Percentiles rank a stretch among this genome's conserved stretches.
phyloP scores from a whole-genome alignment of 2,888 invertebrate genomes.

The Dryobotodes eremita region DNA sequence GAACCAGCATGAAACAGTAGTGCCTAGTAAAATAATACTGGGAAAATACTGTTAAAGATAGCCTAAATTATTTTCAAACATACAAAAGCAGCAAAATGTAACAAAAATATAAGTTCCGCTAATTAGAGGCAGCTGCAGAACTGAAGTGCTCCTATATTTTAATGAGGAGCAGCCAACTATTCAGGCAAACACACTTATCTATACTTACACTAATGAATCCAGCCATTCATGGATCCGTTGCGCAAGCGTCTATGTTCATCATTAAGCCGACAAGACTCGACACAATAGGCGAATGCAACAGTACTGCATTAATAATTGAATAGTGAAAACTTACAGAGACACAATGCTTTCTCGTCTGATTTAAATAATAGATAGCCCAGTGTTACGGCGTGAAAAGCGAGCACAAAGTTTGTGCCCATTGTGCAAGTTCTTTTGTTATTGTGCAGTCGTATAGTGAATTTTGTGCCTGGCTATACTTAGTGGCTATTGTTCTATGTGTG shows the following conservation, averaged over 20 bases:
- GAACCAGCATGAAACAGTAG: not conserved
- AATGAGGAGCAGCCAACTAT: slow-evolving; percentile 40
- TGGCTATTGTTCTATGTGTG: slow-evolving; percentile 46
- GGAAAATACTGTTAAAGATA: not conserved
- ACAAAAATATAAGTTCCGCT: slow-evolving; percentile 10
- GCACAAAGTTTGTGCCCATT: slow-evolving; percentile 68
- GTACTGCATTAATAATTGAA: slow-evolving; percentile 57
- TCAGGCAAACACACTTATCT: slow-evolving; percentile 9
- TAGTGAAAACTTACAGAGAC: slow-evolving; percentile 60
- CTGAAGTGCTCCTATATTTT: slow-evolving; percentile 34
- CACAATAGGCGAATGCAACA: slow-evolving; percentile 57
- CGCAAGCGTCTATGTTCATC: slow-evolving; percentile 46
- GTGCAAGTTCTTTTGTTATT: slow-evolving; percentile 69
- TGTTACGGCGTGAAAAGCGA: slow-evolving; percentile 42
- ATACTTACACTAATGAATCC: slow-evolving; percentile 49
- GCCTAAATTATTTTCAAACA: not conserved
- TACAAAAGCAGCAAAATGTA: not conserved
- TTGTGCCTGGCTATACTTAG: slow-evolving; percentile 45
- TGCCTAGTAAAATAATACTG: not conserved
- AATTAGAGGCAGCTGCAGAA: slow-evolving; percentile 36
- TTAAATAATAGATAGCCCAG: slow-evolving; percentile 71
- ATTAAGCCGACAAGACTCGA: slow-evolving; percentile 40
- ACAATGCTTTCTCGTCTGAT: slow-evolving; percentile 57
- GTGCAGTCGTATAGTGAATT: slow-evolving; percentile 66
- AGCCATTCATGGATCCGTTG: slow-evolving; percentile 33